Evolutionary conservation across 1,140 invertebrate genomes (phyloP), one percentile per base, ranked within the genome.

Genomic region (Pseudomyrmex dendroicus): DNA sequence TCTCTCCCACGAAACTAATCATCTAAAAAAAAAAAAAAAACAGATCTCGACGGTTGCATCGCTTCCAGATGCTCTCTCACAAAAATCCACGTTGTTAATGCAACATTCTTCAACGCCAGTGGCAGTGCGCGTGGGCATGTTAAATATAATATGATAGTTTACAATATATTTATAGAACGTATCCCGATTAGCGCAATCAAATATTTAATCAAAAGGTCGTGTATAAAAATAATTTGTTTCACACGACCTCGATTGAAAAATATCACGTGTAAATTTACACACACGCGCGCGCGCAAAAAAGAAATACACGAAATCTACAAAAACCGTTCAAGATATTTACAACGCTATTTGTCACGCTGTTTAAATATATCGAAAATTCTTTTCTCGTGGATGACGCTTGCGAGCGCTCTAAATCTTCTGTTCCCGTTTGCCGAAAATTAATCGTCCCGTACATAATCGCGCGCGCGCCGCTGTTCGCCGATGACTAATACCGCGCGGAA

Each of bases 1-100:
- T 70, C 73, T 56, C 52, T 48, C 4, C 5, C 8, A 10, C 5
- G 4, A 12, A 10, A 13, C 67, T 20, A 22, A 83, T 73, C 77
- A 13, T 50, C 59, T 70, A 73, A 87, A 83, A 35, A 35, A 35
- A 35, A 35, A 35, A 35, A 35, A 35, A 83, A 76, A 64, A 22
- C 66, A 54, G 12, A 66, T 56, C n/a, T 35, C 12, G 59, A 22
- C 20, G 15, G 46, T 48, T 77, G 35, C 63, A 84, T 84, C 44
- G 66, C 48, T 84, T 72, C 76, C 76, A 88, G 76, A 84, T 87
- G 83, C 20, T 77, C 57, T 77, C 57, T n/a, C 7, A 59, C 35
- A 20, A 84, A 87, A 80, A 59, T 68, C 54, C 61, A 80, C 35
- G 22, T 68, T 73, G 25, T 50, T 70, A 17, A 56, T 62, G 57